Percentiles rank a stretch among this genome's conserved stretches.
phyloP scores from a whole-genome alignment of 2,888 invertebrate genomes.

The Leucania comma region DNA sequence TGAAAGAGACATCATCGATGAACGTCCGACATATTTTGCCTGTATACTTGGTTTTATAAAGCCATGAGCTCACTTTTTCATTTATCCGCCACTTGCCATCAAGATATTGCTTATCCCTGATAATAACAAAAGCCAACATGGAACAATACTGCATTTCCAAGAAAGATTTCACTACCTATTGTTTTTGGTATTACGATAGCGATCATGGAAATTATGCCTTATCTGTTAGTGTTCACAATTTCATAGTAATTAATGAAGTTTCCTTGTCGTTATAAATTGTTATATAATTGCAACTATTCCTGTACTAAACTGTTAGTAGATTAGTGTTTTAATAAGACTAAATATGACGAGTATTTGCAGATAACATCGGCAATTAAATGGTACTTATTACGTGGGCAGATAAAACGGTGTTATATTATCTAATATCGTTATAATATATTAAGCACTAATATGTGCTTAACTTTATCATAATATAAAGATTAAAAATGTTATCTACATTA shows the following conservation, averaged over 20 bases:
- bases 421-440: constrained; percentile 20
- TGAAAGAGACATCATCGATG: not conserved
- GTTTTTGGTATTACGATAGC: constrained; percentile 25
- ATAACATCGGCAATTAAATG: constrained; percentile 34
- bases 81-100: not conserved
- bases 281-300: not conserved
- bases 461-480: constrained; percentile 11
- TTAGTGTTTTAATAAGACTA: constrained; percentile 24
- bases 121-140: constrained; percentile 10
- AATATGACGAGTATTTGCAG: constrained; percentile 22
- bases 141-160: constrained; percentile 10
- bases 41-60: too few species aligned
- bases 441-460: constrained; percentile 1
- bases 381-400: constrained; percentile 26
- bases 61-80: not conserved
- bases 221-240: not conserved
- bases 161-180: constrained; percentile 17
- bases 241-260: constrained; percentile 16
- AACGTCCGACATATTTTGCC: not conserved
- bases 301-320: constrained; percentile 12
- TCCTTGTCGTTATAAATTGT: not conserved
- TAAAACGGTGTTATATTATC: constrained; percentile 36
- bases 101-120: not conserved
- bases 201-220: constrained; percentile 15
- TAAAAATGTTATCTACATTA: constrained; percentile 6